These are phyloP conservation scores for Pseudococcus viburni DNA, from an alignment of 2,888 invertebrate genomes.

Conservation along the genomic window DNA sequence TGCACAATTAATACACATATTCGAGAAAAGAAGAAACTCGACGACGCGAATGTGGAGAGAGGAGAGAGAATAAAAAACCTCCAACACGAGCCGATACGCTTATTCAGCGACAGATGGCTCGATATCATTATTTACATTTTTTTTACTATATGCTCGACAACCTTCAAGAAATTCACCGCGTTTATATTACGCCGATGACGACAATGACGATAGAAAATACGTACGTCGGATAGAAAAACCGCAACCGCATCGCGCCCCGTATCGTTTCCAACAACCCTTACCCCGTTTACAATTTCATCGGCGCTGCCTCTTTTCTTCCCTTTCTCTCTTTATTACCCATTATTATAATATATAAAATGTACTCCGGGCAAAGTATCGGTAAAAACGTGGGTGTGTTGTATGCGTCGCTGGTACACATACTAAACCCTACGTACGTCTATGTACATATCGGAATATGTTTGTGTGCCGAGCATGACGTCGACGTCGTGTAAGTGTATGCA, in stretches of 20 bases:
- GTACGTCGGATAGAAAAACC: constrained; percentile 3
- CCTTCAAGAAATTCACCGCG: constrained; percentile 25
- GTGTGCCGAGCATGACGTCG: neutral
- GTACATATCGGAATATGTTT: neutral
- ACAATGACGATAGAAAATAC: neutral
- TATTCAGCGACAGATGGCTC: constrained; percentile 52
- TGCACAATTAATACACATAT: constrained; percentile 31
- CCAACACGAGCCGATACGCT: constrained; percentile 53
- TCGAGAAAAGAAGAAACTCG: constrained; percentile 17
- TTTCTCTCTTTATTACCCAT: constrained; percentile 43
- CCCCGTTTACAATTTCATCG: constrained; percentile 61
- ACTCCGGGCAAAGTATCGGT: neutral
- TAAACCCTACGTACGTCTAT: neutral
- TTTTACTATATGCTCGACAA: neutral
- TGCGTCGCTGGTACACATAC: neutral
- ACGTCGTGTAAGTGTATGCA: constrained; percentile 28
- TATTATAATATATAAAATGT: constrained; percentile 41
- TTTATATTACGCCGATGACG: neutral
- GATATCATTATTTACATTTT: constrained; percentile 55
- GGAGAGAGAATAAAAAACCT: constrained; percentile 14
- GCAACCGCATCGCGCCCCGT: neutral
- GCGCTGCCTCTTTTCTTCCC: neutral
- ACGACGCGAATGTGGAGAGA: neutral
- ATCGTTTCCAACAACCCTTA: neutral
- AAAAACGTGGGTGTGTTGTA: neutral